Percentiles rank a stretch among this genome's conserved stretches.
Conservation (phyloP, 2,888 invertebrate genomes). For the Ptycholaimellus sp. region DNA sequence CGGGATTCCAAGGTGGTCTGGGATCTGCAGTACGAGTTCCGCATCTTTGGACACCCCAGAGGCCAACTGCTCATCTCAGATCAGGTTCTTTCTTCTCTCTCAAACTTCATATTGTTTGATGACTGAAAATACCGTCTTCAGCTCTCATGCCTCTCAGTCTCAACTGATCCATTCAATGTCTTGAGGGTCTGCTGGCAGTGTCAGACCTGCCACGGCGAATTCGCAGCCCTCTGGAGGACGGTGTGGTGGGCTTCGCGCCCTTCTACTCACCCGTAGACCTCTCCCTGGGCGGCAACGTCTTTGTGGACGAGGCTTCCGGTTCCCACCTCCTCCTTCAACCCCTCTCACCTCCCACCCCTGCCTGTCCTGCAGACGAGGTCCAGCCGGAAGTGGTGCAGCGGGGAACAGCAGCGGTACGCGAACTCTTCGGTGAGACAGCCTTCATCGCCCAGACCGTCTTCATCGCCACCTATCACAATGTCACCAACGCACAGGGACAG, state of each 20-base stretch:
- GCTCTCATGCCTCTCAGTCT: too few species aligned
- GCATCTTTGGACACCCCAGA: too few species aligned
- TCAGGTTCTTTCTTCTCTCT: too few species aligned
- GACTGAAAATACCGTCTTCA: too few species aligned
- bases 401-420: slow-evolving; percentile 9
- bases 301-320: slow-evolving; percentile 5
- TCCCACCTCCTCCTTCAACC: neutral
- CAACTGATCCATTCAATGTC: too few species aligned
- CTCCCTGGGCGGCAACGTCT: slow-evolving; percentile 11
- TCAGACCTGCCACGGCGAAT: too few species aligned
- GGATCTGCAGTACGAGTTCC: slow-evolving; percentile 13
- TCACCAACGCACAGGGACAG: slow-evolving; percentile 10
- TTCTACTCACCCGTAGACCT: slow-evolving; percentile 20
- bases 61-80: too few species aligned
- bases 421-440: slow-evolving; percentile 10
- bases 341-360: neutral
- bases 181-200: too few species aligned
- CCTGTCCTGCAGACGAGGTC: slow-evolving; percentile 9
- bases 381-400: slow-evolving; percentile 11
- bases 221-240: slow-evolving; percentile 13
- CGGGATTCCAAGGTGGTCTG: slow-evolving; percentile 15
- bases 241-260: slow-evolving; percentile 18
- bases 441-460: slow-evolving; percentile 17
- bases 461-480: slow-evolving; percentile 15
- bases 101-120: too few species aligned